Base-by-base conservation (phyloP, 2,888 invertebrate species). In the Hesperia comma region DNA sequence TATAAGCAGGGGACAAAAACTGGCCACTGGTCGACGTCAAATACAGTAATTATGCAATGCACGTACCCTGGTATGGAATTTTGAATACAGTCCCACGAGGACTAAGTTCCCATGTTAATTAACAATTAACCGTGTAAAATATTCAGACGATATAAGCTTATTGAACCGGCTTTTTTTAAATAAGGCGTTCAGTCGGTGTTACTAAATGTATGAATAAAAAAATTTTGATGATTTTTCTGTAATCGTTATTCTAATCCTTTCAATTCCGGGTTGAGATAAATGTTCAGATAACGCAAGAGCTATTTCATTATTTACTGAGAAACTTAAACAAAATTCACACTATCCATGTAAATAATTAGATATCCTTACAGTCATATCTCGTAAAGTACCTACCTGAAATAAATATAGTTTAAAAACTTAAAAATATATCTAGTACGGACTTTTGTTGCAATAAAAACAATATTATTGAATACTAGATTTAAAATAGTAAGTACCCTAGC, bases 51-150 rank as follows among this genome's bases (percentile, higher is more conserved):
- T 68, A 71, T 70, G 69, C 71, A 66, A 61, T 51, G 26, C 53
- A 57, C 58, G 67, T 63, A 63, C 64, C 21, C 51, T 33, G 49
- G 46, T 57, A 17, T 46, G 63, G 74, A 79, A 80, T 82, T 73
- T 72, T 74, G 75, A 81, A 69, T 71, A 71, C 69, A 72, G 78
- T 80, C 79, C 75, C 77, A 78, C 75, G 76, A 72, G 72, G 79
- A 79, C 77, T 63, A 67, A 32, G 43, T 55, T 56, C 63, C 37
- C 46, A 46, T 46, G 43, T 1, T 46, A 46, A 46, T 46, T 15
- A 46, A 46, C 32, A 46, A 60, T 49, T 33, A 17, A 17, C 60
- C 46, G 32, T 46, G 46, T 33, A 49, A 49, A 33, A 60, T 46
- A 58, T 58, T 43, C 54, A 7, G n/a, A 46, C 15, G 2, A 17